These are phyloP conservation scores for Conopomorpha cramerella DNA, from an alignment of 1,140 invertebrate species.

Conservation along the genomic window DNA sequence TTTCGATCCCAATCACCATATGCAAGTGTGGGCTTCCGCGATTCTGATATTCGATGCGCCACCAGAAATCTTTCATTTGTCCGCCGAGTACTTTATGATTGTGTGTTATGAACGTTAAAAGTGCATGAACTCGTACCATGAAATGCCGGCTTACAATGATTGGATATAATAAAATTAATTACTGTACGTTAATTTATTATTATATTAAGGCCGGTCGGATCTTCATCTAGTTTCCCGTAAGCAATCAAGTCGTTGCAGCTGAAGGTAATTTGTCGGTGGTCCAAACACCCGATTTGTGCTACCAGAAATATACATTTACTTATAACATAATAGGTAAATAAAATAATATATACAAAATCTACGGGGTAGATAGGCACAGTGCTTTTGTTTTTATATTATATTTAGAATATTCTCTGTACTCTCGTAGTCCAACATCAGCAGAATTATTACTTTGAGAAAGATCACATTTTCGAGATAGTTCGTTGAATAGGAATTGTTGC, in stretches of 20 bases:
- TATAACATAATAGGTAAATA: conserved; percentile 21
- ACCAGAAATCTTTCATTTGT: conserved; percentile 1
- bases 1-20: not conserved
- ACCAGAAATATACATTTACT: conserved; percentile 14
- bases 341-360: conserved; percentile 21
- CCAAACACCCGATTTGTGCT: conserved; percentile 17
- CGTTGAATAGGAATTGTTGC: conserved; percentile 32
- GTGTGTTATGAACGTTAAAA: not conserved
- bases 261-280: conserved; percentile 25
- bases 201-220: conserved; percentile 16
- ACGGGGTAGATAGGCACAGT: too few species aligned
- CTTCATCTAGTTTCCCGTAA: conserved; percentile 18
- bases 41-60: not conserved
- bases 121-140: not conserved
- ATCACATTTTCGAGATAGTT: conserved; percentile 21
- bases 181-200: conserved; percentile 19
- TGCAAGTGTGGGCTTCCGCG: not conserved
- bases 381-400: too few species aligned
- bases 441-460: too few species aligned
- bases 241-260: conserved; percentile 31
- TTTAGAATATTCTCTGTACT: too few species aligned
- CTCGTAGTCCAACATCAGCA: too few species aligned
- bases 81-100: not conserved
- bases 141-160: conserved; percentile 15
- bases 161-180: conserved; percentile 23